These are phyloP conservation scores for Ochotona princeps DNA, from an alignment of 2,113 vertebrate species.

Conservation along the genomic window DNA sequence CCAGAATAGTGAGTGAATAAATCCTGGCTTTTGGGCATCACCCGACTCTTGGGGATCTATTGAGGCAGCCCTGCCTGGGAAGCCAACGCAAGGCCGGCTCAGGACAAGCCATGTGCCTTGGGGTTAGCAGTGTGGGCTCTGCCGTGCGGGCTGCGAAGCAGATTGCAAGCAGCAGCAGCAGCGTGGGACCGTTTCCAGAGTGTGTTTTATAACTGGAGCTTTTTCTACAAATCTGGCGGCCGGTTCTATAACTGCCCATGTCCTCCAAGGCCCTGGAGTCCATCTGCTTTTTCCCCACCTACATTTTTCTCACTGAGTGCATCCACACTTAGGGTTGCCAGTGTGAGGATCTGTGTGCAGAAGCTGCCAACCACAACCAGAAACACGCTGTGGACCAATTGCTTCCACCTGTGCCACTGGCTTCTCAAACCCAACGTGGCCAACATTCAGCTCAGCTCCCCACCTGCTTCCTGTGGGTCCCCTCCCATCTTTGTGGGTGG, in stretches of 20 bases:
- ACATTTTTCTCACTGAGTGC: neutral
- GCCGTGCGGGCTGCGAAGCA: neutral
- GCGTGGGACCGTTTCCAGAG: neutral
- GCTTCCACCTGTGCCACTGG: neutral
- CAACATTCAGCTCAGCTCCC: neutral
- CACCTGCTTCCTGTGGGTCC: neutral
- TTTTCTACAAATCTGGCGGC: neutral
- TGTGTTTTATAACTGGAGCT: neutral
- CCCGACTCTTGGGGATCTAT: neutral
- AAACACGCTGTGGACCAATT: neutral
- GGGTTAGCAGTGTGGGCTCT: neutral
- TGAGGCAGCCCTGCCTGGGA: neutral
- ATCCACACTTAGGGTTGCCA: neutral
- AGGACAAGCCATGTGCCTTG: accelerated
- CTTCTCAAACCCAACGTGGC: neutral
- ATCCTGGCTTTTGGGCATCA: neutral
- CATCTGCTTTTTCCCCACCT: neutral
- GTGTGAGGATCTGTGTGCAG: neutral
- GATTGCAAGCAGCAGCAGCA: neutral
- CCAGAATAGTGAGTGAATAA: neutral
- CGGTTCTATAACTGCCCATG: neutral
- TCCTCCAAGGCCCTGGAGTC: neutral
- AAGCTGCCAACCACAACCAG: neutral
- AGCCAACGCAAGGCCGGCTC: neutral
- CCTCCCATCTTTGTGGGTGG: neutral